Base-by-base conservation (phyloP, 1,140 invertebrate species). In the Reticulitermes speratus region DNA sequence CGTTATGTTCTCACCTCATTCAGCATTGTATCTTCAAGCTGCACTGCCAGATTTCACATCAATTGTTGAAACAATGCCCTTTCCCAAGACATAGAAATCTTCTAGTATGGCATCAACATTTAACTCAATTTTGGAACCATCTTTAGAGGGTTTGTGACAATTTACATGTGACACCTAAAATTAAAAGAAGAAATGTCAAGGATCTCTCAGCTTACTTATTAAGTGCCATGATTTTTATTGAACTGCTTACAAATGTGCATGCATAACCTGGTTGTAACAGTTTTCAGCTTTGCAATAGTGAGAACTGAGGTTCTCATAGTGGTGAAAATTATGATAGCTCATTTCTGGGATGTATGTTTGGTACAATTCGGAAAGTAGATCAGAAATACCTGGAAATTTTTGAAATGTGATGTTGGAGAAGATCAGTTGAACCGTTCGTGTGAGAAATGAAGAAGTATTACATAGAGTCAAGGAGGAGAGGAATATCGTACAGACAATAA, bases 61-160 rank as follows among this genome's bases (percentile, higher is more conserved):
- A 52, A 90, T 86, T 55, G 82, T 75, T 84, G 88, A 84, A 16
- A 96, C 93, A 9, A 96, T 89, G 59, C 93, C 94, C 83, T 90
- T 90, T 3, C 96, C 95, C 52, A 96, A 87, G 83, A 94, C 90
- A 87, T 93, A 93, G 89, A 97, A 96, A 89, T 96, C 95, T 90
- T 96, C 94, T 1, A 96, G 88, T 86, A 97, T 91, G 5, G 94
- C 94, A 87, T 94, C 92, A 21, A 93, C 89, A 89, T 96, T 95
- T n/a, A 95, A 90, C 86, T 91, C 89, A 69, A 95, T 91, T 88
- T 92, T 92, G 25, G 88, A 90, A 83, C 91, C 90, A 0, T 89
- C 88, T 55, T 91, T 89, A 3, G 92, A 89, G 88, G 88, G 52
- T 69, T 91, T 93, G 21, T 93, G 89, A 3, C 92, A 93, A 87